Conservation (phyloP, 2,888 invertebrate species). For the Andricus curvator region DNA sequence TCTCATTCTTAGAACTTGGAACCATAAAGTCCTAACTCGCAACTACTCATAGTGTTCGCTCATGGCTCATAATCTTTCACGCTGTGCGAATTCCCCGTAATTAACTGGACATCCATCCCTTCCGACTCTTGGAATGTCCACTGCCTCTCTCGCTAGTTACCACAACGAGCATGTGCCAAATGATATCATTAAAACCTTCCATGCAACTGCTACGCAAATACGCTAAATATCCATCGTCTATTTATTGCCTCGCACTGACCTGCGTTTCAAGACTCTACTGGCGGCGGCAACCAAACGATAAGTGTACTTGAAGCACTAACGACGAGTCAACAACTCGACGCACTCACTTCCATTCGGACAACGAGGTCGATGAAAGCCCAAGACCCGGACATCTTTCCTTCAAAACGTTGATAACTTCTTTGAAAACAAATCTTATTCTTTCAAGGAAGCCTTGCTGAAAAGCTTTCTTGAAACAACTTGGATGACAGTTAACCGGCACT, state of each 20-base stretch:
- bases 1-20: slow-evolving; percentile 11
- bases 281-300: slow-evolving; percentile 44
- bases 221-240: slow-evolving; percentile 39
- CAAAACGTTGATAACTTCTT: not conserved
- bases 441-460: not conserved
- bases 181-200: slow-evolving; percentile 35
- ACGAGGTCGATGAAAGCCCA: slow-evolving; percentile 68
- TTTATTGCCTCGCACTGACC: slow-evolving; percentile 39
- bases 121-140: slow-evolving; percentile 23
- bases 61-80: slow-evolving; percentile 10
- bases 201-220: slow-evolving; percentile 36
- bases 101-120: slow-evolving; percentile 37
- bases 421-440: not conserved
- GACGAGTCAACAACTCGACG: slow-evolving; percentile 59
- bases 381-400: slow-evolving; percentile 39
- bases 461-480: not conserved
- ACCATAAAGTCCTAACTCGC: slow-evolving; percentile 1
- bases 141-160: slow-evolving; percentile 29
- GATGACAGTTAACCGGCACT: slow-evolving; percentile 1
- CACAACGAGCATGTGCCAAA: slow-evolving; percentile 37
- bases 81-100: slow-evolving; percentile 19
- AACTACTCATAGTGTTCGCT: not conserved
- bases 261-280: slow-evolving; percentile 24
- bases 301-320: slow-evolving; percentile 44
- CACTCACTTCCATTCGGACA: slow-evolving; percentile 58